Evolutionary conservation across 1,140 invertebrate species (phyloP).

Genomic region (Venustaconcha ellipsiformis): DNA sequence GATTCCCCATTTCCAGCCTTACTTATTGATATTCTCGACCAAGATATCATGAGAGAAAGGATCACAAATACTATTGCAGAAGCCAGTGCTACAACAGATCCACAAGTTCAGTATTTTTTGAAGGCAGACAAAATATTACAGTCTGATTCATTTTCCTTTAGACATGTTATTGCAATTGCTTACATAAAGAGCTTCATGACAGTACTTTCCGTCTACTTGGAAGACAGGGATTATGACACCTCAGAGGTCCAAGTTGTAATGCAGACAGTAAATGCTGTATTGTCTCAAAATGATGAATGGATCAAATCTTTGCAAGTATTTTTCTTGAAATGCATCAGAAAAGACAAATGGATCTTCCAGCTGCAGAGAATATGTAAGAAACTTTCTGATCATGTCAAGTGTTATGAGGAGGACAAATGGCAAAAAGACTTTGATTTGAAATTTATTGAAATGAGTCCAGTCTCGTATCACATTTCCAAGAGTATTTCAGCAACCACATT

Average conservation of each 20-base stretch:
- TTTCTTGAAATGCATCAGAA: constrained; percentile 8
- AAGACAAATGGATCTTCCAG: not conserved
- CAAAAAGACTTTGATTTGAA: not conserved
- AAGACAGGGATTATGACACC: not conserved
- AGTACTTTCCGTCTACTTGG: not conserved
- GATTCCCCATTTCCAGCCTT: too few relatives aligned
- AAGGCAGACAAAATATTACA: constrained; percentile 1
- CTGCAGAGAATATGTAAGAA: constrained; percentile 1
- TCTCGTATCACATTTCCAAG: not conserved
- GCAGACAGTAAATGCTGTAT: not conserved
- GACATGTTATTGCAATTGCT: constrained; percentile 12
- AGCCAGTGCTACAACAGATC: too few relatives aligned
- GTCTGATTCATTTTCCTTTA: not conserved
- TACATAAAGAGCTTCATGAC: constrained; percentile 5
- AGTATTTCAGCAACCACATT: not conserved
- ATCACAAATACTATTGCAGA: too few relatives aligned
- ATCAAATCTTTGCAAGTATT: not conserved
- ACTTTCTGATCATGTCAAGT: not conserved
- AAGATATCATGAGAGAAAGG: too few relatives aligned
- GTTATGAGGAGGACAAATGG: constrained; percentile 6
- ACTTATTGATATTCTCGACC: too few relatives aligned
- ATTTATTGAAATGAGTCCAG: constrained; percentile 1
- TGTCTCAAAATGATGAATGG: not conserved
- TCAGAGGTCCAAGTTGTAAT: not conserved
- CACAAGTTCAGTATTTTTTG: too few relatives aligned